A percentile compares a stretch with the other conserved stretches of the same genome.
Evolutionary conservation across 2,888 invertebrate genomes (phyloP).

Genomic region (Philereme vetulata): DNA sequence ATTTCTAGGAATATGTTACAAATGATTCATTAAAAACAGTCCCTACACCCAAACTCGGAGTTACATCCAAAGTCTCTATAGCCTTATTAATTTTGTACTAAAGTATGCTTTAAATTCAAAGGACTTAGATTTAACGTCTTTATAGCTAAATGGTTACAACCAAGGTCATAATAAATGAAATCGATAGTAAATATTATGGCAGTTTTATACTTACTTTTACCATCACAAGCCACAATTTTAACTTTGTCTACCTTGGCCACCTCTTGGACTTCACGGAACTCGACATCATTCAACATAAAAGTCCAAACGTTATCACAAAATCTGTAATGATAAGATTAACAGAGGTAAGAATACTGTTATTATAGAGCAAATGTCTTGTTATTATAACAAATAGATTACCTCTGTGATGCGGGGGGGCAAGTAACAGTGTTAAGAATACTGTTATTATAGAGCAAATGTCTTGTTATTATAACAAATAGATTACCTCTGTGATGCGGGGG

Average conservation of each 20-base stretch:
- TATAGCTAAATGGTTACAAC: too few species aligned
- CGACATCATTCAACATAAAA: constrained; percentile 98
- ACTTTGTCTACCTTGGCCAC: constrained; percentile 96
- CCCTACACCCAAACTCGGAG: too few species aligned
- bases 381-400: too few species aligned
- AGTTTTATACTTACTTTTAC: constrained; percentile 88
- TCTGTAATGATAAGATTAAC: constrained; percentile 71
- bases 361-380: not conserved
- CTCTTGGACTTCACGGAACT: constrained; percentile 97
- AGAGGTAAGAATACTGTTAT: not conserved
- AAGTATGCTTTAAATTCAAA: too few species aligned
- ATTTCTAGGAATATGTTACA: too few species aligned
- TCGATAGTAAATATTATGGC: not conserved
- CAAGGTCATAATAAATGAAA: too few species aligned
- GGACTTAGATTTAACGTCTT: too few species aligned
- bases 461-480: not conserved
- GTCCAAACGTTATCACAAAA: constrained; percentile 99
- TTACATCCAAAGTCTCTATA: too few species aligned
- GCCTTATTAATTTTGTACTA: too few species aligned
- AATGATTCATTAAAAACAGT: too few species aligned
- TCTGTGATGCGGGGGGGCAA: not conserved
- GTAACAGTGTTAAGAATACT: not conserved
- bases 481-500: not conserved
- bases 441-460: not conserved
- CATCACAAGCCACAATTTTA: constrained; percentile 99